These are phyloP conservation scores for Aurelia sp. DNA, from an alignment of 30 jellyfish, hydroid and myxozoan genomes.

Conservation along the genomic window DNA sequence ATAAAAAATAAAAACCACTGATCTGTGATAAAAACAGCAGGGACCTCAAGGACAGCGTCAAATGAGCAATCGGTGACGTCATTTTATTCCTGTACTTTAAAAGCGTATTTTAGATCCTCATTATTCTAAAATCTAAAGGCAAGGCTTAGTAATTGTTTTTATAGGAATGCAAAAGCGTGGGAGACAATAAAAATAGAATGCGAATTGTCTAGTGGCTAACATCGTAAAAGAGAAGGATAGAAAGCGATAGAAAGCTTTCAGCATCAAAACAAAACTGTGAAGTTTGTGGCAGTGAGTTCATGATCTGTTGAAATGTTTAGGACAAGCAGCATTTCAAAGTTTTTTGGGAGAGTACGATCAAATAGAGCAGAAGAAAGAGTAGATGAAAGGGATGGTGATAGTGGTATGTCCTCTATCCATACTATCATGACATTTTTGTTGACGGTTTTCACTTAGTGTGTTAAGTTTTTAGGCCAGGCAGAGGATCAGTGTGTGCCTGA, in stretches of 20 bases:
- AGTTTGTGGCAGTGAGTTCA: not conserved
- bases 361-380: not conserved
- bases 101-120: too few species aligned
- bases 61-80: too few species aligned
- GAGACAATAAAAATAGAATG: not conserved
- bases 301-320: slow-evolving; percentile 13
- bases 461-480: not conserved
- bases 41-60: too few species aligned
- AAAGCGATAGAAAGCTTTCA: too few species aligned
- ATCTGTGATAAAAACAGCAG: too few species aligned
- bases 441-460: not conserved
- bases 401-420: not conserved
- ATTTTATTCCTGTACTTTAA: too few species aligned
- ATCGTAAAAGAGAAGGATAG: not conserved
- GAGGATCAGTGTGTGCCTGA: not conserved
- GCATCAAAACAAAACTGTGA: not conserved
- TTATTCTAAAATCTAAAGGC: too few species aligned
- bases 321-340: slow-evolving; percentile 46
- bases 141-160: not conserved
- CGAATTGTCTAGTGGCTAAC: not conserved
- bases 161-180: not conserved
- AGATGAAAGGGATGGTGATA: not conserved
- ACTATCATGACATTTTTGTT: slow-evolving; percentile 9
- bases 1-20: too few species aligned
- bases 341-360: slow-evolving; percentile 20